Conservation (phyloP, 2,797 vertebrate species). For the Malacoraja senta region DNA sequence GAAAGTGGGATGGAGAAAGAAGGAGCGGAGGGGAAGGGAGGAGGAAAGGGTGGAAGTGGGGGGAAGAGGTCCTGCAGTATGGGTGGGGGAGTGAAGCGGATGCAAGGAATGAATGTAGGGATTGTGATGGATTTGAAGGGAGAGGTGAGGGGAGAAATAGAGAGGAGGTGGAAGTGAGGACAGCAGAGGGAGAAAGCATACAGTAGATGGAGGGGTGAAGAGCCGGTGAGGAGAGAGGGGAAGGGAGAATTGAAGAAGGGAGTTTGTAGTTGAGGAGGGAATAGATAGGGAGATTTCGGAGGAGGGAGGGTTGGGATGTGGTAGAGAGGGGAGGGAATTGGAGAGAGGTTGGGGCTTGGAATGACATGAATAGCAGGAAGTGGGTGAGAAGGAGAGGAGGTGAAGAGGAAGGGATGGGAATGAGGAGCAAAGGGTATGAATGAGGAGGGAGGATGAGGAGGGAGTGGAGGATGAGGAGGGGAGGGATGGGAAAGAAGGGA, state of each 20-base stretch:
- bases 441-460: constrained; percentile 39
- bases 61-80: no score
- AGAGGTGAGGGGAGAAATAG: constrained; percentile 40
- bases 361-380: background rate
- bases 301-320: background rate
- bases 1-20: no score
- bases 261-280: background rate
- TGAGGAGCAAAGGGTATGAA: constrained; percentile 39
- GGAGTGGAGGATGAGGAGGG: background rate
- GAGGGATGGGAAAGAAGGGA: constrained; percentile 35
- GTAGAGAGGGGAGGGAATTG: no score
- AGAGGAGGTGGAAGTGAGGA: constrained; percentile 41
- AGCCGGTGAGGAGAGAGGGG: constrained; percentile 40
- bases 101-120: no score
- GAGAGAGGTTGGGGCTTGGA: constrained; percentile 27
- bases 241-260: no score
- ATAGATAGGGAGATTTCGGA: background rate
- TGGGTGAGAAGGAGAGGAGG: background rate
- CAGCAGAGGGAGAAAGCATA: constrained; percentile 42
- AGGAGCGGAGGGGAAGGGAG: no score
- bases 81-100: no score
- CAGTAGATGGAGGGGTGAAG: constrained; percentile 51
- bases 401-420: background rate
- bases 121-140: no score
- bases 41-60: no score